These are phyloP conservation scores for Alsophila aescularia DNA, from an alignment of 2,888 invertebrate species.

Conservation along the genomic window DNA sequence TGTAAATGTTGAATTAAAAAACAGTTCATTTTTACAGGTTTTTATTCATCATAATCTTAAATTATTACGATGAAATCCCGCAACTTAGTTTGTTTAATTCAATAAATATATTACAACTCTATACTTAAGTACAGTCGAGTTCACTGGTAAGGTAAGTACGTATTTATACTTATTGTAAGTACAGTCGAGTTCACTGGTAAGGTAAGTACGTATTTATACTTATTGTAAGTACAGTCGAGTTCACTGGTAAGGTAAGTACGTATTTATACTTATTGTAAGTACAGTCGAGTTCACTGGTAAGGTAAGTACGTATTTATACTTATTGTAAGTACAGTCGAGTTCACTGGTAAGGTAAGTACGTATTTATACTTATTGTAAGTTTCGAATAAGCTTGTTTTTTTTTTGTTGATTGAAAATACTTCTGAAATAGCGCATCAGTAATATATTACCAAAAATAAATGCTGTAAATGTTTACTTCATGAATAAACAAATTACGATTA, in stretches of 20 bases:
- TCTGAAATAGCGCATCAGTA: not conserved
- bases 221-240: too few species aligned
- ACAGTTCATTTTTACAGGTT: constrained; percentile 64
- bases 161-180: constrained; percentile 21
- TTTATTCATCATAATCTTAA: constrained; percentile 73
- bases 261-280: too few species aligned
- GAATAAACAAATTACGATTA: not conserved
- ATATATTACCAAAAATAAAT: constrained; percentile 18
- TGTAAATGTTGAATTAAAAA: constrained; percentile 36
- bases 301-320: too few species aligned
- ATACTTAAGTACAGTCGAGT: constrained; percentile 54
- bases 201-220: too few species aligned
- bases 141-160: constrained; percentile 34
- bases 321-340: too few species aligned
- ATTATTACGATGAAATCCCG: constrained; percentile 61
- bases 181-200: constrained; percentile 5
- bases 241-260: too few species aligned
- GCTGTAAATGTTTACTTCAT: constrained; percentile 24
- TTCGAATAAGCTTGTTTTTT: too few species aligned
- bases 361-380: too few species aligned
- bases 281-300: too few species aligned
- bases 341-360: too few species aligned
- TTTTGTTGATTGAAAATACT: not conserved
- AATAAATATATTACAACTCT: constrained; percentile 79
- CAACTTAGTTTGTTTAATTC: constrained; percentile 54